Evolutionary conservation across 37 sponge, comb jelly and placozoan genomes (phyloP).

Genomic region (Aplysina aerophoba): DNA sequence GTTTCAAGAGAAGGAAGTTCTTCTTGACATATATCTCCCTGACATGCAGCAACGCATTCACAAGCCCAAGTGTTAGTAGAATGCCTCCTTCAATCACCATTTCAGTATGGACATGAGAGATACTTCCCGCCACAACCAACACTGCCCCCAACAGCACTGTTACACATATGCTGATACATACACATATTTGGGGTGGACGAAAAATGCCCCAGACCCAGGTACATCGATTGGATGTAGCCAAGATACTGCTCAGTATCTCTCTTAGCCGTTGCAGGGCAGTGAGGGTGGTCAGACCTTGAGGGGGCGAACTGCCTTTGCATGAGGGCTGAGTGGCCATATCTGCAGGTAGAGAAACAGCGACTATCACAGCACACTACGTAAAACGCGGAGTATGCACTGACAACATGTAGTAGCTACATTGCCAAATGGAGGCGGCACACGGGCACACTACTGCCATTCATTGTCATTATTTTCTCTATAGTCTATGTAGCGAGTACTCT

Average conservation of each 20-base stretch:
- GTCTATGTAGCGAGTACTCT: too few species aligned
- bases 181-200: background rate
- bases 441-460: too few species aligned
- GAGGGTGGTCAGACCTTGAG: background rate
- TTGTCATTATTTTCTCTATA: too few species aligned
- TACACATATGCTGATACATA: background rate
- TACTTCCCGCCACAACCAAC: background rate
- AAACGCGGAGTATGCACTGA: too few species aligned
- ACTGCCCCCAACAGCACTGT: background rate
- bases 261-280: background rate
- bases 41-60: slow-evolving; percentile 38
- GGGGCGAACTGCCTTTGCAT: too few species aligned
- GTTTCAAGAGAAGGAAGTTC: background rate
- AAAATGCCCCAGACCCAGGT: background rate
- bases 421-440: too few species aligned
- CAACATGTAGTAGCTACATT: too few species aligned
- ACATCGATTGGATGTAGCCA: background rate
- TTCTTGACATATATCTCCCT: slow-evolving; percentile 50
- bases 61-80: slow-evolving; percentile 33
- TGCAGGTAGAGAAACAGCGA: too few species aligned
- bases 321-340: too few species aligned
- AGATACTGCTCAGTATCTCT: background rate
- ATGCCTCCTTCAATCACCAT: slow-evolving; percentile 14
- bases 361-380: too few species aligned
- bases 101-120: background rate